Percentiles rank a stretch among this genome's conserved stretches.
These are phyloP conservation scores for Neosilurus hyrtlii DNA, from an alignment of 2,797 vertebrate species.

Conservation along the genomic window DNA sequence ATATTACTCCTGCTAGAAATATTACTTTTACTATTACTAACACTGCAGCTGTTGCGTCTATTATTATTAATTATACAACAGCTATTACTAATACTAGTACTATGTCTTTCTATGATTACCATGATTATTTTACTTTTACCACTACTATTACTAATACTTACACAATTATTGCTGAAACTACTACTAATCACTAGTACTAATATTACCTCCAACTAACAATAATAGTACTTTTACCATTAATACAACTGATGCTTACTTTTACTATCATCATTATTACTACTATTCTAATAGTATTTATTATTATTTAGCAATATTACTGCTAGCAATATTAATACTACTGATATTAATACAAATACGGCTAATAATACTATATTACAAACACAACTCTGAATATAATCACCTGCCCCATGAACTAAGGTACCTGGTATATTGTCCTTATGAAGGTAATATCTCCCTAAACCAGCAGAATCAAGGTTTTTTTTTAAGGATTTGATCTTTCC, in stretches of 20 bases:
- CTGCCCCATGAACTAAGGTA: not conserved
- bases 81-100: not conserved
- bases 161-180: not conserved
- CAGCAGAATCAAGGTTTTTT: not conserved
- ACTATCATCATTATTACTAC: no score
- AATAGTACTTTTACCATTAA: not conserved
- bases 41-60: no score
- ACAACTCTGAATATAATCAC: not conserved
- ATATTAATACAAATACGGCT: not conserved
- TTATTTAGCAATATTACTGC: not conserved
- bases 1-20: no score
- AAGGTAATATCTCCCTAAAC: not conserved
- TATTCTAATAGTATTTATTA: no score
- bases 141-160: not conserved
- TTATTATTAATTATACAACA: no score
- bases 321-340: not conserved
- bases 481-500: slow-evolving; percentile 14
- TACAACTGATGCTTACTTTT: no score
- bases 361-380: not conserved
- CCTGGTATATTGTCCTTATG: not conserved
- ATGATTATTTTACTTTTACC: not conserved
- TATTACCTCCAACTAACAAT: not conserved
- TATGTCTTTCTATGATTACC: no score
- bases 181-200: no score
- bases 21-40: no score